phyloP scores from a whole-genome alignment of 2,797 vertebrate species.

The Poeciliopsis infans region DNA sequence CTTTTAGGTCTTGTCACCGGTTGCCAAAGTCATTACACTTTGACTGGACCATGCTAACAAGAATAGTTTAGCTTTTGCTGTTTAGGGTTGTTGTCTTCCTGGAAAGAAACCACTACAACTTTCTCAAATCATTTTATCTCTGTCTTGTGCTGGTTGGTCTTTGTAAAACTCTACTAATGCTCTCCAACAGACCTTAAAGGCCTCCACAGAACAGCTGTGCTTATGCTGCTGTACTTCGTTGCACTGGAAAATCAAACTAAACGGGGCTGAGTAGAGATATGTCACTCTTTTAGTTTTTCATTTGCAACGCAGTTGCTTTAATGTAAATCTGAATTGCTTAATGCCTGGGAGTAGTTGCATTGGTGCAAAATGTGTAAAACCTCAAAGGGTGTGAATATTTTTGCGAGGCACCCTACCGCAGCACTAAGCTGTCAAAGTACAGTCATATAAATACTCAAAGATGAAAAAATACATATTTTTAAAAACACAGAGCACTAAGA shows the following conservation, averaged over 20 bases:
- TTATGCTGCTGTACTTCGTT: not conserved
- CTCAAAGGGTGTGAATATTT: not conserved
- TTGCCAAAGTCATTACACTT: not conserved
- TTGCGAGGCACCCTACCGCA: constrained; percentile 43
- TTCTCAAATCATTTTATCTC: not conserved
- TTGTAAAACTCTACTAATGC: not conserved
- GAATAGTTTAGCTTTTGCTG: not conserved
- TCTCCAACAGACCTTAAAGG: not conserved
- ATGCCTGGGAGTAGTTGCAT: not conserved
- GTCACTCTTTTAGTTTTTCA: not conserved
- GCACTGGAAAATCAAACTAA: not conserved
- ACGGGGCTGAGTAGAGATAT: not conserved
- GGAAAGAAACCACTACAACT: not conserved
- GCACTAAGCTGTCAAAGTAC: constrained; percentile 60
- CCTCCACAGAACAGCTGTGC: not conserved
- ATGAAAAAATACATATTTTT: constrained; percentile 53
- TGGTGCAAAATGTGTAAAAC: not conserved
- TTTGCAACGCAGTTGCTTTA: not conserved
- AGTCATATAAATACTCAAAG: constrained; percentile 69
- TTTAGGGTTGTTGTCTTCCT: not conserved
- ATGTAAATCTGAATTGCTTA: not conserved
- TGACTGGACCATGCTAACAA: not conserved
- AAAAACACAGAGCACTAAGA: constrained; percentile 69
- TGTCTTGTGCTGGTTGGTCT: not conserved
- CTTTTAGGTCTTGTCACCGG: not conserved